Conservation (phyloP, 1,140 invertebrate genomes). For the Lepidostoma basale region DNA sequence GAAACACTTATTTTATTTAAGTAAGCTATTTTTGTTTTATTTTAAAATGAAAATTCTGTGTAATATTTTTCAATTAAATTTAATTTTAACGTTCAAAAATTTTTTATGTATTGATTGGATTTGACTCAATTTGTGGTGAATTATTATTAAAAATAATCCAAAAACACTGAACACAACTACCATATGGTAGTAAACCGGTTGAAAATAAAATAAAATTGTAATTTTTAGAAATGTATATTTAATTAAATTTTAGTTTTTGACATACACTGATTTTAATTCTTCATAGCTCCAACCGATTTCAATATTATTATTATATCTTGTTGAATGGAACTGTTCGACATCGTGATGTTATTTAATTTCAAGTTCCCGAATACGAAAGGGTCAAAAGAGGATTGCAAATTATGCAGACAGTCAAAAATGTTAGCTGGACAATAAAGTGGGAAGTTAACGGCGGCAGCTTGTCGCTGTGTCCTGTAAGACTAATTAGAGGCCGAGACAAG, state of each 20-base stretch:
- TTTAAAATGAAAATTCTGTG: no score
- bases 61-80: no score
- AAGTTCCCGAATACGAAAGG: background rate
- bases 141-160: no score
- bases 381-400: background rate
- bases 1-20: no score
- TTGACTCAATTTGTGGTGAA: no score
- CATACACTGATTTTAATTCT: background rate
- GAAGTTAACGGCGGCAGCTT: background rate
- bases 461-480: background rate
- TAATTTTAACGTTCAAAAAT: no score
- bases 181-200: no score
- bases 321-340: background rate
- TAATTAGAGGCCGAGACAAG: background rate
- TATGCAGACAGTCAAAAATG: background rate
- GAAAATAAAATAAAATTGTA: no score
- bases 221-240: background rate
- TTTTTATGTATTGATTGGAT: no score
- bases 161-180: no score
- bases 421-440: background rate
- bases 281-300: background rate
- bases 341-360: background rate
- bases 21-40: no score
- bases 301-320: background rate
- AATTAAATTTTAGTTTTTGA: background rate